A percentile compares a stretch with the other conserved stretches of the same genome.
phyloP scores from a whole-genome alignment of 2,113 vertebrate species.

The Stictonetta naevosa region DNA sequence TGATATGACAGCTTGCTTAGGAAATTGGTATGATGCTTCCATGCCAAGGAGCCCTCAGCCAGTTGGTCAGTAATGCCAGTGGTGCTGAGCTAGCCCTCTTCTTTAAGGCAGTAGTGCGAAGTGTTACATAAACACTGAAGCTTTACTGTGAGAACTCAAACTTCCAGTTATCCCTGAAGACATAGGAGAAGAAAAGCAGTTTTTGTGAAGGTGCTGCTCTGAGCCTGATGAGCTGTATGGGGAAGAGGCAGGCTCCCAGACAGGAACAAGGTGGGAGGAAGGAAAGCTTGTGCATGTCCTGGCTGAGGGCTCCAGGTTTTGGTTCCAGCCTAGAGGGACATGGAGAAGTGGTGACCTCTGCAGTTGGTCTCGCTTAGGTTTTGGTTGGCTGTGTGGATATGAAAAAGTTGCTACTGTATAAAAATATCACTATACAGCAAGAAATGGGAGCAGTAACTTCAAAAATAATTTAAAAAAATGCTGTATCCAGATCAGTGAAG shows the following conservation, averaged over 20 bases:
- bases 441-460: constrained; percentile 1
- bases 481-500: background rate
- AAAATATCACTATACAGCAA: constrained; percentile 38
- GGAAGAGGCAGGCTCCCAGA: background rate
- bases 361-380: background rate
- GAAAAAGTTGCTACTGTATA: background rate
- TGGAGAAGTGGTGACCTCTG: background rate
- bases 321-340: background rate
- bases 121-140: background rate
- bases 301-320: background rate
- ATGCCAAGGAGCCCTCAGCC: background rate
- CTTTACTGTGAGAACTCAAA: background rate
- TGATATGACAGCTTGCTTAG: background rate
- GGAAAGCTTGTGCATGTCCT: background rate
- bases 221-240: background rate
- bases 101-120: background rate
- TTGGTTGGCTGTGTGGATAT: background rate
- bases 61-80: background rate
- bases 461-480: background rate
- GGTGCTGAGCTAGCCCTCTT: background rate
- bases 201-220: background rate
- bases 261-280: background rate
- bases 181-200: background rate
- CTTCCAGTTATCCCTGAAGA: background rate
- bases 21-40: background rate